Evolutionary conservation across 2,888 invertebrate genomes (phyloP).

Genomic region (Drosophila cyrtoloma): DNA sequence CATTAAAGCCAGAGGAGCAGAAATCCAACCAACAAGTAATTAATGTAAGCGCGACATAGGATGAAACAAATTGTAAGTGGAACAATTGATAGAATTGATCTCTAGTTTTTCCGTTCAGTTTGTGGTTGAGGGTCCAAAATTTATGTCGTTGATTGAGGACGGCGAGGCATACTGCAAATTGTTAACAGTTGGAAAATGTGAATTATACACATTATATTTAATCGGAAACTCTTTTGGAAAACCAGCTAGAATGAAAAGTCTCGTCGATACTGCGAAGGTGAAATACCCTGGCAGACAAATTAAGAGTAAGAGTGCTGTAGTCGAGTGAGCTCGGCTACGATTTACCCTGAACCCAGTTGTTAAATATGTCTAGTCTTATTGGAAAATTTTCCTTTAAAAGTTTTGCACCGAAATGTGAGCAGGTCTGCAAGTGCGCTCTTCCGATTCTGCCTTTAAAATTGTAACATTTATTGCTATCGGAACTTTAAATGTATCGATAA

Average conservation of each 20-base stretch:
- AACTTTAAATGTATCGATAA: too few relatives aligned
- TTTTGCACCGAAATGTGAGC: too few relatives aligned
- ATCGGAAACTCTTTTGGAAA: neutral
- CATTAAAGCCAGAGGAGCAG: neutral
- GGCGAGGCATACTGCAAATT: neutral
- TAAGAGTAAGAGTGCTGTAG: too few relatives aligned
- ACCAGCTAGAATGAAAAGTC: neutral
- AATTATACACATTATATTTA: neutral
- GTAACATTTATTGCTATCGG: too few relatives aligned
- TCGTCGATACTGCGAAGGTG: neutral
- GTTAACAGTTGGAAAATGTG: neutral
- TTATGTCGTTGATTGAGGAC: neutral
- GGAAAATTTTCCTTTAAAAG: too few relatives aligned
- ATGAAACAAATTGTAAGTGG: neutral
- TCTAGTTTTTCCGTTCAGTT: neutral
- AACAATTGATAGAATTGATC: neutral
- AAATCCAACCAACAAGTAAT: neutral
- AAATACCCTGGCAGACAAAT: neutral
- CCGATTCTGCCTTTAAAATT: too few relatives aligned
- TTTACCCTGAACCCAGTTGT: too few relatives aligned
- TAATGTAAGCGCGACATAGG: neutral
- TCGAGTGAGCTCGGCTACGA: too few relatives aligned
- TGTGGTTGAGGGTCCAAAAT: neutral
- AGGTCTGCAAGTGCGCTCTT: too few relatives aligned
- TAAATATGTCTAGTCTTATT: too few relatives aligned